Conservation (phyloP, 2,113 vertebrate genomes). For the Pollimyrus isidori region DNA sequence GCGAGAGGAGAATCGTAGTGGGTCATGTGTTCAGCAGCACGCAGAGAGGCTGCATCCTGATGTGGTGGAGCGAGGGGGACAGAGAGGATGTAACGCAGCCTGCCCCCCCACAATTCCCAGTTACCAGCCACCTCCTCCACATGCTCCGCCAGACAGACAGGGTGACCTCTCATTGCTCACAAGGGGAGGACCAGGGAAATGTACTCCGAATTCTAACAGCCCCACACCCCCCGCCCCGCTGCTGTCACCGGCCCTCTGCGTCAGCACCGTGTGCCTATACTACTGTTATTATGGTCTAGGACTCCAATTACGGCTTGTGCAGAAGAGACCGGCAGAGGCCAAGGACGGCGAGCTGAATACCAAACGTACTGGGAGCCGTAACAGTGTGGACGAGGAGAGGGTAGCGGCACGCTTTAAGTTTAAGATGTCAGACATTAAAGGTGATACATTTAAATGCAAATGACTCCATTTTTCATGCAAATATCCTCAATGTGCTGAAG, state of each 20-base stretch:
- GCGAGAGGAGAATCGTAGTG: neutral
- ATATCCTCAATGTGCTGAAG: neutral
- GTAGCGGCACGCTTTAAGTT: neutral
- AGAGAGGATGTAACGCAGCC: neutral
- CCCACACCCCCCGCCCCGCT: conserved; percentile 1
- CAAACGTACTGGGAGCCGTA: conserved; percentile 29
- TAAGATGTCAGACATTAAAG: neutral
- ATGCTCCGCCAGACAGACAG: conserved; percentile 39
- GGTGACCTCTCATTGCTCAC: conserved; percentile 54
- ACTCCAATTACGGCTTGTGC: conserved; percentile 48
- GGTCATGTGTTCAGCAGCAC: neutral
- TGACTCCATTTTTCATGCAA: conserved; percentile 1
- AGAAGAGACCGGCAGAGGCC: conserved; percentile 40
- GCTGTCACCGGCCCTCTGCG: conserved; percentile 30
- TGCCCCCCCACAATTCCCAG: conserved; percentile 28
- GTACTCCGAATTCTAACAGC: conserved; percentile 61
- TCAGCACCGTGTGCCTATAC: conserved; percentile 43
- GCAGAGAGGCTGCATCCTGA: neutral
- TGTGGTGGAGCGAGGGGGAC: neutral
- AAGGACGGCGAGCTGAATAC: conserved; percentile 41
- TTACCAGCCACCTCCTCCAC: conserved; percentile 17
- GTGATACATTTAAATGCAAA: conserved; percentile 6
- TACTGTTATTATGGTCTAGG: conserved; percentile 51
- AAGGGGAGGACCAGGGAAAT: conserved; percentile 44
- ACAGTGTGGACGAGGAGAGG: neutral